phyloP scores from a whole-genome alignment of 2,888 invertebrate genomes.

The Nesidiocoris tenuis region DNA sequence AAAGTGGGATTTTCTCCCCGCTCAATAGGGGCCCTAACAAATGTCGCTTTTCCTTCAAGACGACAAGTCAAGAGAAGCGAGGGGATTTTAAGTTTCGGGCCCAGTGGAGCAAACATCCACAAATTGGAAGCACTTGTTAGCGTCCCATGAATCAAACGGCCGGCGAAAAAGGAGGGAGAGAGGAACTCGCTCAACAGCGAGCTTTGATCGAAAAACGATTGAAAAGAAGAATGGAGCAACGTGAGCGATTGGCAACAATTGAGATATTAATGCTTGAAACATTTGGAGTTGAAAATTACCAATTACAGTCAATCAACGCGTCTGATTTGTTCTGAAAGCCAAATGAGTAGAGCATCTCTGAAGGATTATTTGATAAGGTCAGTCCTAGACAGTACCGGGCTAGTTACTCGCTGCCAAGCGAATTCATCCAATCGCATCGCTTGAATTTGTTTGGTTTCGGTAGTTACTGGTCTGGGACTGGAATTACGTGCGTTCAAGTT shows the following conservation, averaged over 20 bases:
- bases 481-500: no score
- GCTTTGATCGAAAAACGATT: background rate
- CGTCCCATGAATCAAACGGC: slow-evolving; percentile 20
- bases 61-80: background rate
- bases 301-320: no score
- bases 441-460: no score
- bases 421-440: no score
- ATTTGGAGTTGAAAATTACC: no score
- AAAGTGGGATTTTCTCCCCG: background rate
- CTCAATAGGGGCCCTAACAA: background rate
- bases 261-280: background rate
- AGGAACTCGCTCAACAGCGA: background rate
- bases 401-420: no score
- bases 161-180: background rate
- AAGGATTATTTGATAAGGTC: no score
- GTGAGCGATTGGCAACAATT: background rate
- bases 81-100: slow-evolving; percentile 9
- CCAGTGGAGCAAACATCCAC: slow-evolving; percentile 7
- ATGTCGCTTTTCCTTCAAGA: background rate
- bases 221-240: background rate
- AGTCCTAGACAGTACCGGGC: no score
- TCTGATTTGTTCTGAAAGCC: background rate
- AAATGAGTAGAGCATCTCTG: background rate
- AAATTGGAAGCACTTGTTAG: slow-evolving; percentile 23
- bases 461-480: no score